phyloP scores from a whole-genome alignment of 2,888 invertebrate genomes.

The Drosophila buzzatii region DNA sequence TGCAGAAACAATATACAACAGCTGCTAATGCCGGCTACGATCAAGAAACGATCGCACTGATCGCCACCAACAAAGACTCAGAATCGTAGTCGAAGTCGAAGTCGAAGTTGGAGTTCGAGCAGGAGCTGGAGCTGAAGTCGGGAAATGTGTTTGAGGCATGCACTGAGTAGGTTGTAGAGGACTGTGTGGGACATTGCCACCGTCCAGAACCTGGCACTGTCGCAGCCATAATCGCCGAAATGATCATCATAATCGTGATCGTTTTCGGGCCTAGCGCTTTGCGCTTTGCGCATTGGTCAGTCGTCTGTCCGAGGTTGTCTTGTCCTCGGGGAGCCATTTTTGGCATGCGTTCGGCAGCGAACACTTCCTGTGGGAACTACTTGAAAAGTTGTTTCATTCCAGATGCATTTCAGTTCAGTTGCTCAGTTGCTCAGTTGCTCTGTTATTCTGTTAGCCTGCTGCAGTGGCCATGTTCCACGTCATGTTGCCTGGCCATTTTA shows the following conservation, averaged over 20 bases:
- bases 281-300: slow-evolving; percentile 39
- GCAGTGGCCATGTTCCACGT: slow-evolving; percentile 44
- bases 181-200: slow-evolving; percentile 64
- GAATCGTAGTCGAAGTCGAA: slow-evolving; percentile 2
- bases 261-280: slow-evolving; percentile 54
- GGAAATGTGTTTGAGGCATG: slow-evolving; percentile 43
- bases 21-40: slow-evolving; percentile 47
- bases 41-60: slow-evolving; percentile 45
- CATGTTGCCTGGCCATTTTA: slow-evolving; percentile 52
- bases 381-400: slow-evolving; percentile 59
- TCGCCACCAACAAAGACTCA: slow-evolving; percentile 43
- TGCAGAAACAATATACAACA: slow-evolving; percentile 76
- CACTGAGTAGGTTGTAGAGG: slow-evolving; percentile 26
- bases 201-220: slow-evolving; percentile 42
- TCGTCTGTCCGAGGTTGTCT: slow-evolving; percentile 58
- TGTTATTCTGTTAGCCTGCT: not conserved
- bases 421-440: slow-evolving; percentile 5
- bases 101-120: slow-evolving; percentile 15
- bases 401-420: slow-evolving; percentile 30
- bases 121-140: slow-evolving; percentile 18
- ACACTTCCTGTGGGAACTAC: slow-evolving; percentile 78
- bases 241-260: slow-evolving; percentile 78
- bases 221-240: slow-evolving; percentile 66
- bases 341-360: slow-evolving; percentile 74
- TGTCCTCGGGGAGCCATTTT: slow-evolving; percentile 76